Conservation (phyloP, 2,797 vertebrate genomes). For the Mareca strepera region DNA sequence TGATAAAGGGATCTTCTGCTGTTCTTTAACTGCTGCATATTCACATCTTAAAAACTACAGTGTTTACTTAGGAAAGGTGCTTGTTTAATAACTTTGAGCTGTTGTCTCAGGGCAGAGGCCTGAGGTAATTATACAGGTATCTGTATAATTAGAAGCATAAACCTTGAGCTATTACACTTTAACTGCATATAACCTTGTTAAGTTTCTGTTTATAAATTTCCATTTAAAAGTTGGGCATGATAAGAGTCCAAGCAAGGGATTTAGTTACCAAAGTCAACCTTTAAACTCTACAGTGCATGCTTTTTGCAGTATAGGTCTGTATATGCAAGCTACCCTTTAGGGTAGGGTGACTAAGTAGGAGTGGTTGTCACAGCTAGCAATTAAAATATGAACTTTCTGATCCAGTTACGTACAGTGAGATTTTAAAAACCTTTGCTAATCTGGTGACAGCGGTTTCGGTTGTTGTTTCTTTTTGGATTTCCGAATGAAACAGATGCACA, state of each 20-base stretch:
- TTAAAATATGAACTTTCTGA: fast-evolving
- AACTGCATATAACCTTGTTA: not conserved
- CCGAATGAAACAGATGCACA: not conserved
- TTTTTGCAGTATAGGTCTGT: not conserved
- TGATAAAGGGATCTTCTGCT: not conserved
- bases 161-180: not conserved
- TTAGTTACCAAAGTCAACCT: not conserved
- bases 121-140: not conserved
- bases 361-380: not conserved
- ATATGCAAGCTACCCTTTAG: fast-evolving
- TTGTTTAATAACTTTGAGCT: not conserved
- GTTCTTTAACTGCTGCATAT: not conserved
- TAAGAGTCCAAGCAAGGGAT: not conserved
- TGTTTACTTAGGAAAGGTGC: not conserved
- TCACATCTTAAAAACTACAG: not conserved
- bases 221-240: not conserved
- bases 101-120: not conserved
- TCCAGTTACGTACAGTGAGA: fast-evolving
- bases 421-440: not conserved
- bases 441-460: no score
- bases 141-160: not conserved
- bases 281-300: fast-evolving
- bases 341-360: not conserved
- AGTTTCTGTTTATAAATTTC: not conserved
- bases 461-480: not conserved